Evolutionary conservation across 2,113 vertebrate genomes (phyloP), one percentile per base, ranked within the genome.

Genomic region (Phaethon lepturus): DNA sequence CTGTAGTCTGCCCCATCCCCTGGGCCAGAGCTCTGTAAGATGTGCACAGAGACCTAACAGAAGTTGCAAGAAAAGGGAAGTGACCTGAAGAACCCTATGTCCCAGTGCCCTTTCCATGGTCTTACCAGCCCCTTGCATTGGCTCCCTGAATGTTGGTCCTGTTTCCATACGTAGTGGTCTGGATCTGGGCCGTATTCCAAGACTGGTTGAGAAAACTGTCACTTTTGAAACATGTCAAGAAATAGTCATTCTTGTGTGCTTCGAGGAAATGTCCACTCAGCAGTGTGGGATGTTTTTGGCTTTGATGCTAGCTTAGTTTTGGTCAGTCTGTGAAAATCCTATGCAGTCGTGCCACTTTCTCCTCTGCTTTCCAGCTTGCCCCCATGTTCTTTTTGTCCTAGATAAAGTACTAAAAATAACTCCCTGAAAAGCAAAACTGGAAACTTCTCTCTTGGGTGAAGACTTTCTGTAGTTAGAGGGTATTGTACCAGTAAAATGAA

Each of bases 381-480:
- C 91, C 72, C 26, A 6, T 53, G n/a, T 71, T 89, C 79, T 38
- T 93, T 86, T 73, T 90, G 94, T 91, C 95, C 96, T 53, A 86
- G 49, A 67, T 94, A 73, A 89, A 68, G 28, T 5, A 17, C 86
- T 88, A 90, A 95, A 94, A 96, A 90, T 92, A 95, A 83, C 76
- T 77, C 64, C 42, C 52, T 47, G 69, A 52, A 66, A 60, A 80
- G 56, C 63, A 59, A 80, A 93, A 52, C 82, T 73, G 86, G 58
- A 28, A 90, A 44, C 22, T 69, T 60, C 13, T 84, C 93, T 58
- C 95, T 31, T 47, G 82, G 84, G 94, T 89, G 73, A 83, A 67
- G 68, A 14, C 20, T 94, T 49, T 55, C 28, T 79, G 35, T 52
- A 68, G 87, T 58, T 73, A 12, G 66, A 72, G 71, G 69, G 63